Evolutionary conservation across 2,113 vertebrate genomes (phyloP), one percentile per base, ranked within the genome.

Genomic region (Colossoma macropomum): DNA sequence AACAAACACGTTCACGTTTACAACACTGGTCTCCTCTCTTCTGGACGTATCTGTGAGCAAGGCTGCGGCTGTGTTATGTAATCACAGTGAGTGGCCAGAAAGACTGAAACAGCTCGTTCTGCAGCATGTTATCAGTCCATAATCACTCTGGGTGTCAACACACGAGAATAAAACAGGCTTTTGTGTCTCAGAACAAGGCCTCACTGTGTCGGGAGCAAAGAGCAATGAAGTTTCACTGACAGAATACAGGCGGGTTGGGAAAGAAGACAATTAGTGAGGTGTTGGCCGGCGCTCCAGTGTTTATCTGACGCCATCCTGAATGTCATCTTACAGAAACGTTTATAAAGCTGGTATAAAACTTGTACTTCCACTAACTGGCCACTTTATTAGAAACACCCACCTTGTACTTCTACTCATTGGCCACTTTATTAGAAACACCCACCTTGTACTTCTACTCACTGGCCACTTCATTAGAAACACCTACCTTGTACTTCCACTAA

Each of bases 121-220:
- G 21, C 68, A 41, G 32, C 68, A 23, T n/a, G 23, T 32, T 32
- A 41, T 70, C 68, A 70, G 34, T 9, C 34, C 19, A 23, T 70
- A 70, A 41, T 70, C 68, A 34, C 32, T 21, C 68, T 70, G 68
- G 34, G 68, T 70, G 68, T 70, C 68, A 13, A 70, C 68, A n/a
- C 68, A 70, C 32, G 30, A 21, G 30, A 9, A 34, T 34, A 17
- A 68, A 41, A 4, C 21, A 38, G 38, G 32, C 32, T 54, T 68
- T 70, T 70, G 32, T n/a, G 32, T 41, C 6, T 34, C 8, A 34
- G 17, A n/a, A 68, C 30, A 34, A 34, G 65, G 30, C 30, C 32
- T 21, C 19, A 11, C 21, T 9, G 30, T 34, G 65, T 23, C 65
- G n/a, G 66, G 30, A 69, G 32, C 8, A 15, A 21, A 12, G 68